Evolutionary conservation across 2,797 vertebrate genomes (phyloP).

Genomic region (Fundulus diaphanus): DNA sequence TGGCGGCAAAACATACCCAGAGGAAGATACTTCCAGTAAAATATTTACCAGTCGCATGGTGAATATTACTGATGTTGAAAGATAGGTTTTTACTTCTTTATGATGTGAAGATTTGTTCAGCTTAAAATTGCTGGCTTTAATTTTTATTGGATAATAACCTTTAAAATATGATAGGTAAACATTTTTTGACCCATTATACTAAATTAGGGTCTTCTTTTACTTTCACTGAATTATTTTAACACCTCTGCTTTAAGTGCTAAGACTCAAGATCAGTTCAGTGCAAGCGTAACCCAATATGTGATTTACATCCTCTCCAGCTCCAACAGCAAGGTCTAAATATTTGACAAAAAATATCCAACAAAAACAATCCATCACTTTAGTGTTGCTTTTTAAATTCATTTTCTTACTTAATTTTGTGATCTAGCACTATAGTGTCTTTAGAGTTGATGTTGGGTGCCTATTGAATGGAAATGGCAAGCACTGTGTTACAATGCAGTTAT

Average conservation of each 20-base stretch:
- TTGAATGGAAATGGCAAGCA: not conserved
- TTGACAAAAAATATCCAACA: not conserved
- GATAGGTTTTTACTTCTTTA: not conserved
- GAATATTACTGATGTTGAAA: not conserved
- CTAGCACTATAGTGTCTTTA: not conserved
- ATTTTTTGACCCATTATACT: not conserved
- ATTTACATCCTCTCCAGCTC: not conserved
- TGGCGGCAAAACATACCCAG: conserved; percentile 1
- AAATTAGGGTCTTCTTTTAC: not conserved
- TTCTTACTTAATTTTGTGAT: not conserved
- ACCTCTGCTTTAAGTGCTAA: not conserved
- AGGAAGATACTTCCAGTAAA: conserved; percentile 4
- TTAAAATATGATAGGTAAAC: not conserved
- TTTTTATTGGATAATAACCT: not conserved
- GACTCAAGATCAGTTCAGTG: not conserved
- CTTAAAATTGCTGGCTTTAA: not conserved
- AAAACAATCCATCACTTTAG: not conserved
- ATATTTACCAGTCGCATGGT: not conserved
- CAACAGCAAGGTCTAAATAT: not conserved
- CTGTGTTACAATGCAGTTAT: not conserved
- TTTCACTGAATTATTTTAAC: not conserved
- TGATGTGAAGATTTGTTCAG: conserved; percentile 5
- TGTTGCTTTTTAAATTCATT: not conserved
- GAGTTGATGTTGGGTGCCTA: not conserved
- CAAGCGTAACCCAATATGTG: not conserved